Evolutionary conservation across 2,113 vertebrate genomes (phyloP), one percentile per base, ranked within the genome.

Genomic region (Myocastor coypus): DNA sequence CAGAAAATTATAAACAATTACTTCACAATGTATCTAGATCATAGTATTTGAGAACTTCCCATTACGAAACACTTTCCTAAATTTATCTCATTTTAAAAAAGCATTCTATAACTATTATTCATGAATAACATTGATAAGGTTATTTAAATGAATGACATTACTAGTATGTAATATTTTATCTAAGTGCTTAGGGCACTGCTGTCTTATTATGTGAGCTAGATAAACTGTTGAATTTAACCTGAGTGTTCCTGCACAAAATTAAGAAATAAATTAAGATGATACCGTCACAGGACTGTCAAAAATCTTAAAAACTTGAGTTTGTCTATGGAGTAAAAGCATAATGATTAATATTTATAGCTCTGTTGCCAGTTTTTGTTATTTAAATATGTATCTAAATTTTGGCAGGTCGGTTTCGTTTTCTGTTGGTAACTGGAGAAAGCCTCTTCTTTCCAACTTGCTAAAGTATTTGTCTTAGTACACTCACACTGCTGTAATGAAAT

Each of bases 241-340:
- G 11, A 61, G 34, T 9, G 13, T 2, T 17, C 26, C 3, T 42
- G 11, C 1, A 17, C 13, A 66, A 55, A 16, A 26, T 37, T 28
- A 59, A 17, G 16, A 40, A 14, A 26, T 42, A 28, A 90, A 13
- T 26, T 26, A 42, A 52, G 63, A 61, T 61, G 9, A 1, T 7
- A 5, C 12, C 30, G 3, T 3, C 12, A 42, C 1, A 66, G 17
- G 0, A 10, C 0, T 34, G 3, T 30, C n/a, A 14, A 2, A 5
- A 5, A 50, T 22, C 68, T 90, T 55, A 40, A 40, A 59, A 26
- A 22, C 37, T 73, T 66, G 55, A 57, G 1, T 26, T 87, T 26
- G 11, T 17, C 26, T 66, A 19, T 24, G 57, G 6, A 80, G 57
- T 32, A 12, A 12, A 24, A 26, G 0, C 37, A 24, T 26, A 19